Conservation (phyloP, 2,797 vertebrate species). For the Prionace glauca region DNA sequence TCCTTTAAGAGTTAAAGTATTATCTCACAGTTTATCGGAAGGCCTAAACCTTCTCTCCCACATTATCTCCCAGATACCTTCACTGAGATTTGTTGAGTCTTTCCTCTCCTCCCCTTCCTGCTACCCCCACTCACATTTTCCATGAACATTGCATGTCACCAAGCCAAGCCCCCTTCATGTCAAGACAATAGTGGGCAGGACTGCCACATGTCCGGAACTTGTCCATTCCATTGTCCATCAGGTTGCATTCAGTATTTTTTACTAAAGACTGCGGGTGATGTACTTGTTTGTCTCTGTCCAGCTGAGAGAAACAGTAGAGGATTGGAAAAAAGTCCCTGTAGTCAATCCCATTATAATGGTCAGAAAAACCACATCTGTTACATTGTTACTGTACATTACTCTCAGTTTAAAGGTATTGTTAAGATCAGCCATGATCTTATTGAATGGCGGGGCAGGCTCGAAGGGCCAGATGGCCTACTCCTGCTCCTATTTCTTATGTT, state of each 20-base stretch:
- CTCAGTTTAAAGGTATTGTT: constrained; percentile 41
- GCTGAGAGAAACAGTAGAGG: not conserved
- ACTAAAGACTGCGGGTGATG: constrained; percentile 39
- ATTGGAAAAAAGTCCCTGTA: constrained; percentile 10
- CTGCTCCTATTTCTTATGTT: no score
- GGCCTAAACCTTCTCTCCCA: constrained; percentile 47
- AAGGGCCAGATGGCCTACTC: no score
- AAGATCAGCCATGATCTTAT: no score
- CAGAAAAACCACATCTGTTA: constrained; percentile 47
- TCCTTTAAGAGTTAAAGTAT: not conserved
- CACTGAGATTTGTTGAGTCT: constrained; percentile 46
- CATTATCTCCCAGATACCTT: constrained; percentile 49
- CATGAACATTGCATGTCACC: constrained; percentile 50
- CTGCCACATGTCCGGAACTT: constrained; percentile 46
- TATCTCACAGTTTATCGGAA: constrained; percentile 38
- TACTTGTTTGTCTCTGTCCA: constrained; percentile 44
- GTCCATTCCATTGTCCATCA: constrained; percentile 44
- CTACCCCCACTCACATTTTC: constrained; percentile 36
- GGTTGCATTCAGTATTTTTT: constrained; percentile 44
- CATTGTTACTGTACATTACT: constrained; percentile 43
- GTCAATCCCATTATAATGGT: constrained; percentile 42
- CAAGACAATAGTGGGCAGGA: constrained; percentile 46
- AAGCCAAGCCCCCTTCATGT: constrained; percentile 47
- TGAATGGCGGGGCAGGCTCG: no score
- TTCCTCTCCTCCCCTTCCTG: constrained; percentile 42